Base-by-base conservation (phyloP, 2,888 invertebrate species). In the Heliconius ismenius region DNA sequence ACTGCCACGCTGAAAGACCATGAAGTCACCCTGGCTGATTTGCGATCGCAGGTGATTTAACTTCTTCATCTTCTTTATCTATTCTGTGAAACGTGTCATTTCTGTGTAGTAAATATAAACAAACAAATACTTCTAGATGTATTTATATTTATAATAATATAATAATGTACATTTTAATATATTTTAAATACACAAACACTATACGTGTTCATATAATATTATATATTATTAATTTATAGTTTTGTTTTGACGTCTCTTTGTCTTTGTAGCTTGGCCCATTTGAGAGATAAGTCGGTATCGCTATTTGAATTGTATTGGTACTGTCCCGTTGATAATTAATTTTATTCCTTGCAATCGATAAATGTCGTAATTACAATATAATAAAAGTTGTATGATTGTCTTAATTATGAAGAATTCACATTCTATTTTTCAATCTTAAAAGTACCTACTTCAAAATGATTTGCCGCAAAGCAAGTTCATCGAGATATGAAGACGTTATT, bases 21-120 rank as follows among this genome's bases (percentile, higher is more conserved):
- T 39, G 96, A 96, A 84, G 95, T 95, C 28, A 95, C 95, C 43
- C 87, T 96, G 3, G 95, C 95, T 65, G 95, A 95, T 83, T 88
- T 95, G 76, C 93, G 95, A 80, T 92, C 92, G 4, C 92, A 93
- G 87, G 94, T 94, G 80, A 60, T 18, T 26, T n/a, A 6, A 24
- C 21, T 73, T 28, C 28, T 28, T 28, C 21, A 68, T 28, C 28
- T 28, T 28, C 28, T 28, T 21, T 2, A 32, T 18, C 24, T 54
- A 54, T 11, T 39, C 3, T 39, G 39, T n/a, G 18, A 3, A n/a
- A 21, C 3, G 10, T 26, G 26, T 49, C 49, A 49, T 18, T 49
- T 49, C 18, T 49, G 43, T 43, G 3, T 15, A 4, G 43, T 15
- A 43, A 15, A 15, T 49, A 49, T 49, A 18, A 49, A 18, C 13